Evolutionary conservation across 2,888 invertebrate species (phyloP), one percentile per base, ranked within the genome.

Genomic region (Laspeyria flexula): DNA sequence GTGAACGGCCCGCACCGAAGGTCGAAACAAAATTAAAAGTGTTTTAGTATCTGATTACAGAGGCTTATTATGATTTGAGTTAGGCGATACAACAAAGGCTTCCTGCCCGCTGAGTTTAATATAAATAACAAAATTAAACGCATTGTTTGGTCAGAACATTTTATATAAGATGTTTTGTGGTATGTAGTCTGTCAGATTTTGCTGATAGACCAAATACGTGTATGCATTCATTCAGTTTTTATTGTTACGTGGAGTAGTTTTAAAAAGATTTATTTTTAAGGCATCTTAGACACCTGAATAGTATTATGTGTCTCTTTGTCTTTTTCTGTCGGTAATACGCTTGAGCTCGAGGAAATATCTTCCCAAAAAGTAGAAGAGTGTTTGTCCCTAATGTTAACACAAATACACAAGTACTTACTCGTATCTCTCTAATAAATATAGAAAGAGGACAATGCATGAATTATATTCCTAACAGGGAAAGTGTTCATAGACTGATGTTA

Each of bases 21-120:
- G 90, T 88, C 90, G 81, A 61, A 47, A 77, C 81, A 84, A 89
- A 91, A 91, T 89, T 90, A 90, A 90, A 91, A 90, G 90, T 90
- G 86, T 82, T 87, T 83, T 85, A 83, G 79, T 88, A 89, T 89
- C 90, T 88, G 90, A 90, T 90, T 89, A 89, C 85, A 65, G 80
- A 71, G 78, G 77, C 77, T 85, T 88, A 85, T 88, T 87, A 84
- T 75, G 73, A 75, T 79, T 78, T 72, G 73, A 75, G 71, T 76
- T 79, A 73, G 79, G 61, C 73, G 73, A 68, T 68, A 75, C 73
- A 73, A 72, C 73, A 80, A 76, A 74, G 56, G 80, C 82, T 86
- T 87, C 85, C 85, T 84, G 81, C 60, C 64, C 55, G 71, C 73
- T 67, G 70, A 42, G 71, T 71, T 71, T 62, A 67, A 71, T 71